phyloP scores from a whole-genome alignment of 2,113 vertebrate genomes.

The Macquaria australasica region DNA sequence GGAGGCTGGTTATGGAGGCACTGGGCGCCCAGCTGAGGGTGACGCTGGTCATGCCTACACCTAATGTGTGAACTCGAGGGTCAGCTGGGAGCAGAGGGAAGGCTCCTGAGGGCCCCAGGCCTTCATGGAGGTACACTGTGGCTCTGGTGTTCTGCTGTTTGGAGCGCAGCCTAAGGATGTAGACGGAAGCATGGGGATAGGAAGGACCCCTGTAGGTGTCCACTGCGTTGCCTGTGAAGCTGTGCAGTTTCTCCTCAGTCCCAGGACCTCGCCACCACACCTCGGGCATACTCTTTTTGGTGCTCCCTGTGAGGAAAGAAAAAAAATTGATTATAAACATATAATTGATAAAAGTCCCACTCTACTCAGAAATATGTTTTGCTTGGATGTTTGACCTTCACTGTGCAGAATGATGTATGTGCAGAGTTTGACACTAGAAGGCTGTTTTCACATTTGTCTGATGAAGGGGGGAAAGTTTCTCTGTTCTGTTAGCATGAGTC shows the following conservation, averaged over 20 bases:
- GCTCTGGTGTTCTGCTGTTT: slow-evolving; percentile 86
- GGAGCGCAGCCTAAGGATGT: slow-evolving; percentile 87
- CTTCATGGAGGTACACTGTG: slow-evolving; percentile 85
- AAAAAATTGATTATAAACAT: not conserved
- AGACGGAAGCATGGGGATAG: slow-evolving; percentile 82
- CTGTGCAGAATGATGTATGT: not conserved
- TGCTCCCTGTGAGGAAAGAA: slow-evolving; percentile 75
- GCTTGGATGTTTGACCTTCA: not conserved
- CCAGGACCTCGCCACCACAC: slow-evolving; percentile 85
- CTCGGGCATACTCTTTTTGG: slow-evolving; percentile 84
- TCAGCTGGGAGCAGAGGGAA: slow-evolving; percentile 90
- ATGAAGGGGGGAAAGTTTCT: not conserved
- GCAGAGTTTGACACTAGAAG: not conserved
- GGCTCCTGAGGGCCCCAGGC: slow-evolving; percentile 76
- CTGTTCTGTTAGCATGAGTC: not conserved
- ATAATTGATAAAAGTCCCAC: not conserved
- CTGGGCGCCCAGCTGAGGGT: slow-evolving; percentile 91
- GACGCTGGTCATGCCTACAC: slow-evolving; percentile 88
- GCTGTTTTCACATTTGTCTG: not conserved
- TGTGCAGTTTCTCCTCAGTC: slow-evolving; percentile 84
- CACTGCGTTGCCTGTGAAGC: slow-evolving; percentile 85
- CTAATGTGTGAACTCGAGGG: slow-evolving; percentile 84
- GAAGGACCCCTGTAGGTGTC: slow-evolving; percentile 86
- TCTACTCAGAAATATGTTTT: not conserved
- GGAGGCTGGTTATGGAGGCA: slow-evolving; percentile 76